Percentiles rank a stretch among this genome's conserved stretches.
Evolutionary conservation across 2,797 vertebrate genomes (phyloP).

Genomic region (Synaphobranchus kaupii): DNA sequence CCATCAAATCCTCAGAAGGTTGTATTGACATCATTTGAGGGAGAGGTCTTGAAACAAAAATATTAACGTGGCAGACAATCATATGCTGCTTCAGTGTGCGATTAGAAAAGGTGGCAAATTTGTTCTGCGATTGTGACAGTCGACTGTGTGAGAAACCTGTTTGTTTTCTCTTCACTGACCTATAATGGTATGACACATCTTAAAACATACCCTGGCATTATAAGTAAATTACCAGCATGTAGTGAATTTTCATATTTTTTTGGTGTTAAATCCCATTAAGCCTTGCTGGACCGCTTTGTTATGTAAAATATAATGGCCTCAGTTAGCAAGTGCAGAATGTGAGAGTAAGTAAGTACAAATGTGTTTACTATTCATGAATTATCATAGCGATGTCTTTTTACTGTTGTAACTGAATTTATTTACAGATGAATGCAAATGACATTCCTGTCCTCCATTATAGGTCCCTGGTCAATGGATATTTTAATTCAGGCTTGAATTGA

Average conservation of each 20-base stretch:
- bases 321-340: not conserved
- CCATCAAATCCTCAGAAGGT: not conserved
- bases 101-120: not conserved
- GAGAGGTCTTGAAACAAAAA: not conserved
- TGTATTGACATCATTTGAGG: not conserved
- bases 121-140: not conserved
- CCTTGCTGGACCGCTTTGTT: not conserved
- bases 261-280: not conserved
- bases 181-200: not conserved
- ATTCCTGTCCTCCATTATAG: not conserved
- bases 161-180: not conserved
- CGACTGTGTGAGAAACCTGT: not conserved
- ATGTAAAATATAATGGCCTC: not conserved
- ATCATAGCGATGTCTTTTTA: not conserved
- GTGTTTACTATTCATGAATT: not conserved
- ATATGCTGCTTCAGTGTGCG: not conserved
- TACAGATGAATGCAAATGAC: not conserved
- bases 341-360: not conserved
- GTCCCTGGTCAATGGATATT: conserved; percentile 1
- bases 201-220: not conserved
- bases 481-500: not conserved
- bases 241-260: not conserved
- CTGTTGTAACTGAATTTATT: not conserved
- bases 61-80: not conserved
- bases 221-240: not conserved